These are phyloP conservation scores for Lithodes maja DNA, from an alignment of 2,888 invertebrate genomes.

Conservation along the genomic window DNA sequence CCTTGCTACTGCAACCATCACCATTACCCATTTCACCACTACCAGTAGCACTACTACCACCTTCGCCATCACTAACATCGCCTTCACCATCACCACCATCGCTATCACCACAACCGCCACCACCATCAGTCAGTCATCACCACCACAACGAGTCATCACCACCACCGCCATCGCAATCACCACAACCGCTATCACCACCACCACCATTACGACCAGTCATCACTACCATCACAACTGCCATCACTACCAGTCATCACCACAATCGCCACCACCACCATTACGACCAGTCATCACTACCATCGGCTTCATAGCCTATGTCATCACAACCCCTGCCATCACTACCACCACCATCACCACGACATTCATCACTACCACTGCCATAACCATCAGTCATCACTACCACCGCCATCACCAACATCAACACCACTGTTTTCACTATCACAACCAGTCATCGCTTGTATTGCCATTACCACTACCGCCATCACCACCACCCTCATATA, in stretches of 20 bases:
- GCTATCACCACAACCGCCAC: neutral
- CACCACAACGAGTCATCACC: neutral
- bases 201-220: too few relatives aligned
- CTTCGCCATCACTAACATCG: neutral
- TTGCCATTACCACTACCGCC: neutral
- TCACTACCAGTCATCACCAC: too few relatives aligned
- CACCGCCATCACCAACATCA: too few relatives aligned
- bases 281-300: neutral
- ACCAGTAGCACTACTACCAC: neutral
- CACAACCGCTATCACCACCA: too few relatives aligned
- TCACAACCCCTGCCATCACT: neutral
- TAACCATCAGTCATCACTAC: too few relatives aligned
- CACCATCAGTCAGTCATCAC: neutral
- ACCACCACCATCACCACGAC: constrained; percentile 7
- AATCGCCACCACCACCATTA: neutral
- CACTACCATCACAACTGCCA: too few relatives aligned
- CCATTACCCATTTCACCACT: neutral
- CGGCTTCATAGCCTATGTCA: neutral
- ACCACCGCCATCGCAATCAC: neutral
- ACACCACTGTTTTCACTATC: neutral
- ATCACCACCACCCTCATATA: constrained; percentile 2
- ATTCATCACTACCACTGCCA: neutral
- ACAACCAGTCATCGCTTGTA: neutral
- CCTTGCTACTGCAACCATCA: neutral
- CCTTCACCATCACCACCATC: neutral